phyloP scores from a whole-genome alignment of 2,888 invertebrate genomes.

The Adineta ricciae region DNA sequence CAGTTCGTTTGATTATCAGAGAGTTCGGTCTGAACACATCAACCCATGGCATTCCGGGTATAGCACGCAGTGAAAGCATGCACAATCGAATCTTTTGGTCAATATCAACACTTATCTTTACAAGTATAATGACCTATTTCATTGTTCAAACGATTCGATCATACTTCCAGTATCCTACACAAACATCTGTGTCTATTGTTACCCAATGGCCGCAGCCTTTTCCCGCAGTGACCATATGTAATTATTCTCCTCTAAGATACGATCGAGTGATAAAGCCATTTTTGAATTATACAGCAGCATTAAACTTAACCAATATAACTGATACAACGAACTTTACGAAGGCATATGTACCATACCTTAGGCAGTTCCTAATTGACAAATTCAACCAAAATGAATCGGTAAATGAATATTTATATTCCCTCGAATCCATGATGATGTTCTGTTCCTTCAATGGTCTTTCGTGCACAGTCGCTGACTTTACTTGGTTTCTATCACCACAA shows the following conservation, averaged over 20 bases:
- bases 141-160: background rate
- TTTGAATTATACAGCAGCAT: background rate
- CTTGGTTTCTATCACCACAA: background rate
- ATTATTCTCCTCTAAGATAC: background rate
- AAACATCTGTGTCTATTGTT: background rate
- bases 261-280: background rate
- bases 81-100: conserved; percentile 20
- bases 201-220: conserved; percentile 8
- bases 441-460: background rate
- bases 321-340: background rate
- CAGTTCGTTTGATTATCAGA: too few species aligned
- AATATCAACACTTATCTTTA: background rate
- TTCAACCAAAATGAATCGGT: background rate
- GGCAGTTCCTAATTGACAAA: background rate
- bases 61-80: background rate
- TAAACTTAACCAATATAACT: background rate
- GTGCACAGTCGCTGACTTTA: background rate
- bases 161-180: background rate
- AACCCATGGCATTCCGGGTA: conserved; percentile 19
- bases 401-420: background rate
- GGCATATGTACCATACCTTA: background rate
- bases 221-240: conserved; percentile 22
- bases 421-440: background rate
- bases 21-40: background rate
- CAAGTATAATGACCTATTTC: background rate